These are phyloP conservation scores for Eupeodes corollae DNA, from an alignment of 1,140 invertebrate species.

Conservation along the genomic window DNA sequence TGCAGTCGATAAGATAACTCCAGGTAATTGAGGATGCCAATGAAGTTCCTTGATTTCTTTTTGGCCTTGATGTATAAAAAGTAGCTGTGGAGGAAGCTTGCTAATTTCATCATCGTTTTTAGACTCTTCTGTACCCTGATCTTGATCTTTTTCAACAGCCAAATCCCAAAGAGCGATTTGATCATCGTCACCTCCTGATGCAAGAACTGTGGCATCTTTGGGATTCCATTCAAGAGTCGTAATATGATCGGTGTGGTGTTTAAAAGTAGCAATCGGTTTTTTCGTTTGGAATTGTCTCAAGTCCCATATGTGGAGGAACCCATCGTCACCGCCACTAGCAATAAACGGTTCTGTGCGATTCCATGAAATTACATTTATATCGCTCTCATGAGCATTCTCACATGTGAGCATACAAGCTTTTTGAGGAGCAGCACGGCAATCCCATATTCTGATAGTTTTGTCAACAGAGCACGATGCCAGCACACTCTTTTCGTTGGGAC, in stretches of 20 bases:
- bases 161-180: slow-evolving; percentile 97
- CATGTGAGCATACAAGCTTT: slow-evolving; percentile 90
- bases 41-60: slow-evolving; percentile 96
- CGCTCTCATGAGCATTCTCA: slow-evolving; percentile 74
- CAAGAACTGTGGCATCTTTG: slow-evolving; percentile 81
- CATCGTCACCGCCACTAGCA: slow-evolving; percentile 92
- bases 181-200: slow-evolving; percentile 87
- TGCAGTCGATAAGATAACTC: slow-evolving; percentile 88
- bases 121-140: slow-evolving; percentile 45
- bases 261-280: slow-evolving; percentile 80
- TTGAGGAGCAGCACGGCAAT: slow-evolving; percentile 67
- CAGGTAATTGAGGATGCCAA: slow-evolving; percentile 94
- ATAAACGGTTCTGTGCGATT: slow-evolving; percentile 85
- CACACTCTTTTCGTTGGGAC: slow-evolving; percentile 87
- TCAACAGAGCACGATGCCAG: slow-evolving; percentile 94
- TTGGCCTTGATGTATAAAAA: slow-evolving; percentile 98
- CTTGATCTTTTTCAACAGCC: slow-evolving; percentile 68
- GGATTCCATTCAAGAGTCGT: slow-evolving; percentile 97
- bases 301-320: slow-evolving; percentile 90
- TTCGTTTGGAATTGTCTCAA: slow-evolving; percentile 74
- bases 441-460: slow-evolving; percentile 83
- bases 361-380: slow-evolving; percentile 98
- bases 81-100: slow-evolving; percentile 83
- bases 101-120: slow-evolving; percentile 37
- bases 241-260: slow-evolving; percentile 84